Evolutionary conservation across 23 tunicate species (phyloP), one percentile per base, ranked within the genome.

Genomic region (Ciona savignyi): DNA sequence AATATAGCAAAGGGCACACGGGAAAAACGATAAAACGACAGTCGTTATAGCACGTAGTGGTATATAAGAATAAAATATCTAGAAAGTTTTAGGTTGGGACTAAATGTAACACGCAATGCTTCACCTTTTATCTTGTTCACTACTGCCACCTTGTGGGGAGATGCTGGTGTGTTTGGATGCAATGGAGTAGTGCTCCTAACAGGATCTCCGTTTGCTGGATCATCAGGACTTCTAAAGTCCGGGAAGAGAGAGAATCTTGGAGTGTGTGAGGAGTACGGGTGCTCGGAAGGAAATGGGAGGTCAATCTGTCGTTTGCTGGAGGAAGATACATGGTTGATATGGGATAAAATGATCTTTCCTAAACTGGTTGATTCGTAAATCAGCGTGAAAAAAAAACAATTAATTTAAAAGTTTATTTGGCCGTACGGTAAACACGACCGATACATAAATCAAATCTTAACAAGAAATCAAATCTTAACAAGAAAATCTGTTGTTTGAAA

Each of bases 231-330:
- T 49, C 63, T 74, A 31, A 78, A 89, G 23, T 78, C 70, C 27
- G 96, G 96, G 1, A 89, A 80, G 28, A 89, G 73, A 60, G 96
- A 85, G 33, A 89, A 78, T 28, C 96, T 73, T 28, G 89, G 70
- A 35, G 70, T 79, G 72, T 89, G 96, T 3, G 96, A 89, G 23
- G 78, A 62, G 29, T 89, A 83, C 21, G 96, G 96, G 48, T 83
- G 96, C 70, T 89, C 96, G 65, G 96, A 80, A 3, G 96, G 96
- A 70, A 78, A 89, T 1, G 96, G 96, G 30, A 78, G 85, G 62
- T 89, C 84, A 9, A 89, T 78, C 62, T 80, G 82, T 29, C 67
- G 60, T 31, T 83, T 74, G 70, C 96, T 89, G 51, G 32, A n/a
- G n/a, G n/a, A n/a, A n/a, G n/a, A n/a, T n/a, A n/a, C n/a, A n/a